Evolutionary conservation across 2,113 vertebrate genomes (phyloP).

Genomic region (Heloderma charlesbogerti): DNA sequence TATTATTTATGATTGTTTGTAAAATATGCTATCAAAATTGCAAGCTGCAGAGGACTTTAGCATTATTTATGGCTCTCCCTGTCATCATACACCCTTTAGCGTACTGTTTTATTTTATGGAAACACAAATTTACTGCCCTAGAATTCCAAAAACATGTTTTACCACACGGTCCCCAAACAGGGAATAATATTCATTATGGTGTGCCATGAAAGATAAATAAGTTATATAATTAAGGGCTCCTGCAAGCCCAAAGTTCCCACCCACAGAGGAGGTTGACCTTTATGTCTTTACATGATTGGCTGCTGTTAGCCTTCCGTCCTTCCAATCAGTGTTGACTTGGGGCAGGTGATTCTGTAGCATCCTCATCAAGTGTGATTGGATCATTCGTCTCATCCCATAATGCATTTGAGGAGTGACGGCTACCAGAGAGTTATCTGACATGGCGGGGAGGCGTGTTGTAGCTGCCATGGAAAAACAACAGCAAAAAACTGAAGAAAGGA

Average conservation of each 20-base stretch:
- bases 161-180: not conserved
- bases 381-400: not conserved
- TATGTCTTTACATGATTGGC: not conserved
- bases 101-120: not conserved
- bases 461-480: not conserved
- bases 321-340: not conserved
- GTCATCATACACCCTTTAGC: not conserved
- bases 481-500: not conserved
- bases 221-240: not conserved
- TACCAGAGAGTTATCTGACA: not conserved
- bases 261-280: not conserved
- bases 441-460: not conserved
- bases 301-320: not conserved
- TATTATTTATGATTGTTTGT: conserved; percentile 40
- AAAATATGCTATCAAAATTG: conserved; percentile 34
- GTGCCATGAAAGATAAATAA: not conserved
- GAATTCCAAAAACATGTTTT: conserved; percentile 8
- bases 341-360: not conserved
- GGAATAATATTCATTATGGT: not conserved
- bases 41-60: conserved; percentile 7
- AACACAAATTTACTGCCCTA: conserved; percentile 17
- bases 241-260: not conserved
- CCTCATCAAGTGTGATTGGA: not conserved
- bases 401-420: not conserved
- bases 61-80: conserved; percentile 29